Base-by-base conservation (phyloP, 1,140 invertebrate genomes). In the Chlorops oryzae region DNA sequence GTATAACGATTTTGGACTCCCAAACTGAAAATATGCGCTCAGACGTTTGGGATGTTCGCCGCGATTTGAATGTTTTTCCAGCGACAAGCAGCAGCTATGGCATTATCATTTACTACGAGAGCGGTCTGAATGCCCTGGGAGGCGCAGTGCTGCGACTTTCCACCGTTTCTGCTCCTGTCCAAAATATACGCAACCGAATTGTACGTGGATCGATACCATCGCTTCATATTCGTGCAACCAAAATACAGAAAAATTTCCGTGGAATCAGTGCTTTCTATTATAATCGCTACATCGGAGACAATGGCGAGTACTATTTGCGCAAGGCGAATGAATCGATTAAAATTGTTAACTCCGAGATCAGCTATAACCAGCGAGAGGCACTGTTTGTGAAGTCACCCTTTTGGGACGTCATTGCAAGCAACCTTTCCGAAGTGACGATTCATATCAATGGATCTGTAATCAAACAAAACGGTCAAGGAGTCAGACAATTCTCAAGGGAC, bases 251-350 rank as follows among this genome's bases (percentile, higher is more conserved):
- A 43, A 97, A 97, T 62, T 77, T 81, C 0, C 78, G 82, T 60
- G 94, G 94, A 10, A 76, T 97, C 21, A 81, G 86, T 18, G 85
- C 85, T 1, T 83, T 85, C 3, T 95, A 92, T 68, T 98, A 96
- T 65, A 96, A 96, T 73, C 78, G 88, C 18, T 90, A 88, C 63
- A 73, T 88, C 21, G 86, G 90, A 63, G 88, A 92, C 68, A 70
- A 83, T 37, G 88, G 87, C 0, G 87, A 93, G 66, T 82, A 90
- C 60, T 92, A 88, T 60, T 73, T 95, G 48, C 74, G 92, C 21
- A 90, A 92, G 72, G 81, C 87, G 0, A 95, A 95, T 63, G 91
- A 94, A 72, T 86, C 86, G 1, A 84, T 95, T 9, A 82, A 87
- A 61, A 71, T 92, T 28, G 73, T 89, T 39, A 81, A 82, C 43